Conservation (phyloP, 1,140 invertebrate genomes). For the Apis dorsata region DNA sequence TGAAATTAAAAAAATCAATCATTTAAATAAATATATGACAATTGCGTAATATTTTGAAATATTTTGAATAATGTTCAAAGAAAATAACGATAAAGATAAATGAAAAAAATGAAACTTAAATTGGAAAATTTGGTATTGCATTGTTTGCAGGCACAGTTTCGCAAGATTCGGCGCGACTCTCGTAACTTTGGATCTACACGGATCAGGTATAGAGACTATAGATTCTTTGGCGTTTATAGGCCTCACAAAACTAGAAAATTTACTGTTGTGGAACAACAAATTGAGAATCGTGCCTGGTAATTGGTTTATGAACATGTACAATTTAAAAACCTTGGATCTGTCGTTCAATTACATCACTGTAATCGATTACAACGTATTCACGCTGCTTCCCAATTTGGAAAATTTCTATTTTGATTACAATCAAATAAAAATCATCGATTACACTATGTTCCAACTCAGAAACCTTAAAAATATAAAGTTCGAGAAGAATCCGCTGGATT, state of each 20-base stretch:
- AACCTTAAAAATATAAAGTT: conserved; percentile 70
- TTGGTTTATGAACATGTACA: conserved; percentile 67
- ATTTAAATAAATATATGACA: too few species aligned
- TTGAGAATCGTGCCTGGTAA: conserved; percentile 57
- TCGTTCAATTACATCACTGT: conserved; percentile 71
- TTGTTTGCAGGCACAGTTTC: conserved; percentile 63
- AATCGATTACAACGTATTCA: conserved; percentile 64
- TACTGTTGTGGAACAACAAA: conserved; percentile 73
- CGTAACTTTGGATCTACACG: conserved; percentile 64
- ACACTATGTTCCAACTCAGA: conserved; percentile 63
- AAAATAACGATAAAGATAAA: neutral
- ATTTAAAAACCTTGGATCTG: conserved; percentile 67
- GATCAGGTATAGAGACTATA: conserved; percentile 61
- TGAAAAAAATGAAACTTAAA: neutral
- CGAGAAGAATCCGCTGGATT: conserved; percentile 71
- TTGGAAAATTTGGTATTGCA: neutral
- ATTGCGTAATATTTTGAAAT: too few species aligned
- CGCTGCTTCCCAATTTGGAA: conserved; percentile 63
- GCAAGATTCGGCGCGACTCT: conserved; percentile 61
- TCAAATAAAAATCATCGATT: conserved; percentile 63
- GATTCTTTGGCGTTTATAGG: conserved; percentile 63
- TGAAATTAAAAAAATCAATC: too few species aligned
- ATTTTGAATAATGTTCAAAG: neutral
- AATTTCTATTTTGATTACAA: conserved; percentile 73
- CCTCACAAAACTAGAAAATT: conserved; percentile 65